A percentile compares a stretch with the other conserved stretches of the same genome.
phyloP scores from a whole-genome alignment of 1,140 invertebrate genomes.

The Metaphire vulgaris region DNA sequence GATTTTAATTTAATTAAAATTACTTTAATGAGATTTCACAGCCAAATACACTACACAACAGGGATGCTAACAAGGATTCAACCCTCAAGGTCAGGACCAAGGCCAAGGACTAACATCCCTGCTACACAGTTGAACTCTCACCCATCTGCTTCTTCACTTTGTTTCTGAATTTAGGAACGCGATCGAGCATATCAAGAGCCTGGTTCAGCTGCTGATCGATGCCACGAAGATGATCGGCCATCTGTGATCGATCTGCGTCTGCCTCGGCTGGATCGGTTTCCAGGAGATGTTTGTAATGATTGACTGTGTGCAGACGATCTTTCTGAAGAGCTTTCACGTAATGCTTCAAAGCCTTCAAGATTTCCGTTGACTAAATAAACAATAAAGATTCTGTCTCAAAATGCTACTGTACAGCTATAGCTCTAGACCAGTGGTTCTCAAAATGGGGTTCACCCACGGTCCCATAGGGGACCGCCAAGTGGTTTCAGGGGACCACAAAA shows the following conservation, averaged over 20 bases:
- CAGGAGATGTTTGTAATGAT: slow-evolving; percentile 65
- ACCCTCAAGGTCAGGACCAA: too few species aligned
- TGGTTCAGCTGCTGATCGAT: slow-evolving; percentile 44
- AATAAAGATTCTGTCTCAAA: neutral
- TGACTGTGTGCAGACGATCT: slow-evolving; percentile 88
- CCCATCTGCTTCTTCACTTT: slow-evolving; percentile 41
- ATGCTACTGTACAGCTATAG: neutral
- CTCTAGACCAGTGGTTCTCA: too few species aligned
- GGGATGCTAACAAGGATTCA: too few species aligned
- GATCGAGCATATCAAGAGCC: slow-evolving; percentile 41
- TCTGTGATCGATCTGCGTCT: slow-evolving; percentile 35
- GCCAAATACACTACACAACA: too few species aligned
- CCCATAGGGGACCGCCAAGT: too few species aligned
- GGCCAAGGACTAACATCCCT: too few species aligned
- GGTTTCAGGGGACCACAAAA: neutral
- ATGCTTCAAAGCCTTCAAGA: slow-evolving; percentile 40
- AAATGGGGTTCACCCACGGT: too few species aligned
- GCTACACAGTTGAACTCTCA: too few species aligned
- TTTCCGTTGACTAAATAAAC: slow-evolving; percentile 34
- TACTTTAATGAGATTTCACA: too few species aligned
- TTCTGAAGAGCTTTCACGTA: slow-evolving; percentile 49
- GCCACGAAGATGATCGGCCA: slow-evolving; percentile 42
- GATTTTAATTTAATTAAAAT: too few species aligned
- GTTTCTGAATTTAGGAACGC: slow-evolving; percentile 37
- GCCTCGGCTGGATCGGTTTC: slow-evolving; percentile 38